Base-by-base conservation (phyloP, 2,888 invertebrate species). In the Ennomos quercinarius region DNA sequence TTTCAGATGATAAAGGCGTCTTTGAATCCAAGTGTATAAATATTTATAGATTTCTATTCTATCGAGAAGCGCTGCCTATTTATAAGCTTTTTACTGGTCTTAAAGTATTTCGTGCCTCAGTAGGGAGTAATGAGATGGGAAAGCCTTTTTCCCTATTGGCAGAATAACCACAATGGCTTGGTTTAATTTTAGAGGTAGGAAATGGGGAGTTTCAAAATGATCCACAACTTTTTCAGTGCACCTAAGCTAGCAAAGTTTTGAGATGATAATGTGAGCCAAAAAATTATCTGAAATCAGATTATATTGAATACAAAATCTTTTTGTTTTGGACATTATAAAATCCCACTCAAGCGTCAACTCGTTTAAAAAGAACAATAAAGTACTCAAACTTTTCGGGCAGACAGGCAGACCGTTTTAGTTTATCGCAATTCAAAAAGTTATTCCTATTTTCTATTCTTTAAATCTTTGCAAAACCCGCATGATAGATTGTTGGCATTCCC, bases 21-120 rank as follows among this genome's bases (percentile, higher is more conserved):
- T 59, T 54, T 46, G 37, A 50, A 48, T 47, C 44, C 38, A 53
- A 43, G 52, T 58, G 40, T 47, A 58, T 58, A 58, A 58, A 58
- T 58, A 52, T 58, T 58, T 58, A 58, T 52, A 43, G 48, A 12
- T 48, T 13, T 12, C 43, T 58, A 47, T 58, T 58, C 52, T 48
- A 58, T 53, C 42, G 43, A 40, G 52, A 52, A 34, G 12, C 43
- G 35, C 39, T 48, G 34, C 48, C 53, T 58, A 17, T 17, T 17
- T 17, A 48, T 43, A 48, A 53, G 48, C 42, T 43, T 53, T 48
- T 43, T 47, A 34, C 51, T 38, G 34, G 37, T 52, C 12, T 56
- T 56, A 44, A 51, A 35, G 47, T 43, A 52, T 52, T 52, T 52
- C 41, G 52, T 43, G 43, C 47, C 48, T 53, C 52, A 46, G 38